phyloP scores from a whole-genome alignment of 2,888 invertebrate genomes.

The Fabriciana adippe region DNA sequence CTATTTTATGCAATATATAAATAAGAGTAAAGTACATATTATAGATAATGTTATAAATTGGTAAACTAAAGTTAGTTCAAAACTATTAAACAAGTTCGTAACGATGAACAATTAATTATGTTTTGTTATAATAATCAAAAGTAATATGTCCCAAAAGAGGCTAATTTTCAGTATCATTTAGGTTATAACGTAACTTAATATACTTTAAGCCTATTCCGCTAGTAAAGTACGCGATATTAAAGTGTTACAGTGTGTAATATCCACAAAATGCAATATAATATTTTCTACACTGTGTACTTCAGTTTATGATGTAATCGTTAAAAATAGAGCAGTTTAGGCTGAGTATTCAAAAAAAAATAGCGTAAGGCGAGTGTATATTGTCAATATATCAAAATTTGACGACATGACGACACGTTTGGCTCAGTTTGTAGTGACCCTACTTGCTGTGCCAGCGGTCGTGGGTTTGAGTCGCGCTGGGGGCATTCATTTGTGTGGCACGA shows the following conservation, averaged over 20 bases:
- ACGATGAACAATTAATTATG: background rate
- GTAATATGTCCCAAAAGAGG: slow-evolving; percentile 17
- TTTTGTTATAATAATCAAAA: slow-evolving; percentile 13
- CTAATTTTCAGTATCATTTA: slow-evolving; percentile 1
- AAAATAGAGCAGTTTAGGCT: background rate
- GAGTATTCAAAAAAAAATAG: background rate
- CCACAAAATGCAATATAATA: slow-evolving; percentile 26
- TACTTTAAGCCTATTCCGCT: slow-evolving; percentile 26
- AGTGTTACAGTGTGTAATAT: slow-evolving; percentile 28
- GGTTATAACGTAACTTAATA: slow-evolving; percentile 31
- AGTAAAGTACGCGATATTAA: slow-evolving; percentile 27
- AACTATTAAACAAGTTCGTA: background rate
- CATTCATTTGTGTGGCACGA: too few species aligned
- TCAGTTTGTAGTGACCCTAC: too few species aligned
- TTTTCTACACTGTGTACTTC: slow-evolving; percentile 11
- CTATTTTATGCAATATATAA: background rate
- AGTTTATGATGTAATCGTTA: slow-evolving; percentile 4
- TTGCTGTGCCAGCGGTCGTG: too few species aligned
- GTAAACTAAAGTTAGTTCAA: background rate
- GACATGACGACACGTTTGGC: too few species aligned
- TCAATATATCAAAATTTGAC: too few species aligned
- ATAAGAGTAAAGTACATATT: background rate
- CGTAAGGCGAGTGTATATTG: too few species aligned
- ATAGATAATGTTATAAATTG: background rate
- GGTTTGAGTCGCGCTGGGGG: too few species aligned